Base-by-base conservation (phyloP, 2,113 vertebrate genomes). In the Carassius gibelio region DNA sequence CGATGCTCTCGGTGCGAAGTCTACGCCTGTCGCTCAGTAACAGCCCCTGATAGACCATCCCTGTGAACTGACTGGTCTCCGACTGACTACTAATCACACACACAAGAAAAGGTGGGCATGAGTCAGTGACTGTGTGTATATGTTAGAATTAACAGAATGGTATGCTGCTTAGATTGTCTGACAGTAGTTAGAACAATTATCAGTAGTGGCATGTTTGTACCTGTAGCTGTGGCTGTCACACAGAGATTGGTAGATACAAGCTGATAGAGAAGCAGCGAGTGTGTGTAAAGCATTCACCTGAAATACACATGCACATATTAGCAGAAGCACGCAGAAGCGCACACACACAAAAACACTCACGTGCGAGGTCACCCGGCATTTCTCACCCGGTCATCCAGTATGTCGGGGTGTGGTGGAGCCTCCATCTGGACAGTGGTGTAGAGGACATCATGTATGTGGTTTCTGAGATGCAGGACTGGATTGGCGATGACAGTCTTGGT, bases 151-250 rank as follows among this genome's bases (percentile, higher is more conserved):
- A 69, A 23, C 7, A 52, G 72, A 75, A 50, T 17, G 5, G 66
- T 36, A 69, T 36, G 15, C 7, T 2, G 3, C 36, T 36, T 1
- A 17, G 0, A 50, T 0, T 36, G 66, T 69, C 64, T 34, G 14
- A 68, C 14, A 69, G 15, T 30, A 36, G 66, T 6, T 36, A 69
- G 7, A 36, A 36, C 30, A 69, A 36, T 21, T 9, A 81, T 55
- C 26, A 77, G 81, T 17, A 90, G 17, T 13, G 36, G 42, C 30
- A 62, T 0, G 0, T 10, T 86, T 88, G 93, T 96, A 99, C 98
- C 97, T 99, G 96, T 99, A 99, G 93, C 98, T 99, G 89, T 99
- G 98, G 93, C 98, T 99, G 95, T 99, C 98, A 92, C 98, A 99
- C 42, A 99, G 89, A 14, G 98, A 97, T 93, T 99, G 98, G 91